Evolutionary conservation across 2,113 vertebrate species (phyloP), one percentile per base, ranked within the genome.

Genomic region (Atherinomorus stipes): DNA sequence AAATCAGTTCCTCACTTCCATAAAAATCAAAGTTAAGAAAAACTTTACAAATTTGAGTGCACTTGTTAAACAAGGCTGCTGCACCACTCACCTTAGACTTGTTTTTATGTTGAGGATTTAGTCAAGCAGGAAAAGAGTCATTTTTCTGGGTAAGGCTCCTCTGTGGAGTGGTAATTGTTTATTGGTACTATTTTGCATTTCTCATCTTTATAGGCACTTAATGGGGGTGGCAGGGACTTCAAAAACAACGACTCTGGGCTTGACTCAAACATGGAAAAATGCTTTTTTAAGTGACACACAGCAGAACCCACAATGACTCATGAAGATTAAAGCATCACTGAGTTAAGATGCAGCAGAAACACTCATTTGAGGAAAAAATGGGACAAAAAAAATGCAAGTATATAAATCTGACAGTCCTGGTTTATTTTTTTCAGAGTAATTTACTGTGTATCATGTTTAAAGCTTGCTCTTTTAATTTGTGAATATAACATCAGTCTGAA

Each of bases 221-320:
- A 73, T 42, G 66, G 58, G 4, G 19, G 31, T 26, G 61, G 64
- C 66, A 64, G 37, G 45, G 26, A 10, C 57, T 66, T 83, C 65
- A 57, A 54, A 63, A 67, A 37, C 49, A n/a, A 51, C 50, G 45
- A 59, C 34, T 49, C 21, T 42, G 42, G 61, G 40, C 56, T 63
- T 58, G 45, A 83, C 64, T 76, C 61, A 66, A 74, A 78, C 13
- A 4, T 21, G 49, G 68, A 61, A 62, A 44, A 28, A n/a, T 57
- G 6, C 4, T 37, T 42, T 52, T 47, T 64, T 37, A 63, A 15
- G 38, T 23, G 15, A 22, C 65, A 52, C 72, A n/a, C 0, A n/a
- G 16, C 54, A 51, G 31, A 74, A 52, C 28, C 52, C 40, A 42
- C 13, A 26, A 12, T 8, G 51, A 58, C 13, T 76, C 72, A 26